phyloP scores from a whole-genome alignment of 92 coral and sea anemone species.

The Plumapathes pennacea region DNA sequence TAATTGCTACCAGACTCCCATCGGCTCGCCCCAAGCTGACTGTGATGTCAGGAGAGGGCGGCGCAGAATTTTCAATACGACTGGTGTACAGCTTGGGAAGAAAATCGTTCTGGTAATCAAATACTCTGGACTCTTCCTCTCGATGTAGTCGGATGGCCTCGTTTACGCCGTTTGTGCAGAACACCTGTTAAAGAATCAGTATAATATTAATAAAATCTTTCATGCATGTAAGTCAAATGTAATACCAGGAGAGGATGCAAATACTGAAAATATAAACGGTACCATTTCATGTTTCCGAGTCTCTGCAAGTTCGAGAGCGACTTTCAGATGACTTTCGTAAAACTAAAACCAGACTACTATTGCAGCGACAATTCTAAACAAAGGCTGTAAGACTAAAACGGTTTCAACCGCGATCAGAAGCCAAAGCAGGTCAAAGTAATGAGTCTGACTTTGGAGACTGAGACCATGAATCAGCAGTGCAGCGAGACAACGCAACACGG shows the following conservation, averaged over 20 bases:
- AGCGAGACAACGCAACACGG: too few relatives aligned
- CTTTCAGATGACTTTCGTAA: too few relatives aligned
- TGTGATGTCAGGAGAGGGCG: conserved; percentile 55
- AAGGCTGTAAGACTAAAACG: conserved; percentile 1
- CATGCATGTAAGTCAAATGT: too few relatives aligned
- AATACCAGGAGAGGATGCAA: too few relatives aligned
- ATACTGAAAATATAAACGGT: conserved; percentile 1
- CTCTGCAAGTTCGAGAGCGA: too few relatives aligned
- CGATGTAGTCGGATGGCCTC: conserved; percentile 51
- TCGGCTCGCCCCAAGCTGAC: conserved; percentile 49
- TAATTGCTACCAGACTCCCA: conserved; percentile 59
- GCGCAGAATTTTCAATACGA: conserved; percentile 36
- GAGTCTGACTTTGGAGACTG: too few relatives aligned
- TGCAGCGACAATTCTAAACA: not conserved
- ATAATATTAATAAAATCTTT: too few relatives aligned
- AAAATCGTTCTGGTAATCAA: conserved; percentile 56
- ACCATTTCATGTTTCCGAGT: too few relatives aligned
- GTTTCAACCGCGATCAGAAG: too few relatives aligned
- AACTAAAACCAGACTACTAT: not conserved
- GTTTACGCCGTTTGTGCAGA: conserved; percentile 35
- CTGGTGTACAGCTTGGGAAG: conserved; percentile 34
- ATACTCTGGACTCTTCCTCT: conserved; percentile 72
- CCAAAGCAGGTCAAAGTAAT: too few relatives aligned
- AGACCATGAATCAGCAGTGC: too few relatives aligned
- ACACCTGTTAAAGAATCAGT: conserved; percentile 51